Conservation (phyloP, 92 coral and sea anemone species). For the Zoanthus sansibaricus region DNA sequence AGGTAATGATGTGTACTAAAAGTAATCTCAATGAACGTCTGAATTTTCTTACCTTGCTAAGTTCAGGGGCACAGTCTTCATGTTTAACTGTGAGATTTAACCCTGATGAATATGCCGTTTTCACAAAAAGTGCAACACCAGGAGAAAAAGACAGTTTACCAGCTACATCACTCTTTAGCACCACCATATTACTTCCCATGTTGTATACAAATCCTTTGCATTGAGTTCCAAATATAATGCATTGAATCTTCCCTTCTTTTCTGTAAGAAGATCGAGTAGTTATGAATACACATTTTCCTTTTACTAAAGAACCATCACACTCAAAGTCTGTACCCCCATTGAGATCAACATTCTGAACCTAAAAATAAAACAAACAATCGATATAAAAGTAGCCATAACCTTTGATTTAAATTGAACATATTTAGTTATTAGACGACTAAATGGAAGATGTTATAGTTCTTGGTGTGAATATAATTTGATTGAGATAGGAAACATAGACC, state of each 20-base stretch:
- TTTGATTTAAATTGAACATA: too few species aligned
- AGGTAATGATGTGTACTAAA: too few species aligned
- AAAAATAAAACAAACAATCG: too few species aligned
- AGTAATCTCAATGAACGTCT: too few species aligned
- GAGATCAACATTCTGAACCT: slow-evolving; percentile 34
- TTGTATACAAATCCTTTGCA: slow-evolving; percentile 39
- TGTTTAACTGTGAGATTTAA: background rate
- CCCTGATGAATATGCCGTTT: background rate
- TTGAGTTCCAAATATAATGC: background rate
- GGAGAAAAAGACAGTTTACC: slow-evolving; percentile 43
- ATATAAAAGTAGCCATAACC: too few species aligned
- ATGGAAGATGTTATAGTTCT: too few species aligned
- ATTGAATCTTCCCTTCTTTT: background rate
- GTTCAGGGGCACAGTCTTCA: slow-evolving; percentile 38
- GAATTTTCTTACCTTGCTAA: slow-evolving; percentile 6
- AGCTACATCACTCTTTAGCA: slow-evolving; percentile 12
- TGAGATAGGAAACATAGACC: too few species aligned
- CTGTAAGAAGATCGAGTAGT: background rate
- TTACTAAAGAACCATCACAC: slow-evolving; percentile 8
- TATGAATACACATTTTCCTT: slow-evolving; percentile 28
- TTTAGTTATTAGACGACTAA: too few species aligned
- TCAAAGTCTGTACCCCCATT: slow-evolving; percentile 22
- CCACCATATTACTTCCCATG: slow-evolving; percentile 27
- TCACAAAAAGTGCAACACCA: slow-evolving; percentile 42
- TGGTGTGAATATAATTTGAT: too few species aligned